Evolutionary conservation across 2,888 invertebrate species (phyloP).

Genomic region (Latheticus oryzae): DNA sequence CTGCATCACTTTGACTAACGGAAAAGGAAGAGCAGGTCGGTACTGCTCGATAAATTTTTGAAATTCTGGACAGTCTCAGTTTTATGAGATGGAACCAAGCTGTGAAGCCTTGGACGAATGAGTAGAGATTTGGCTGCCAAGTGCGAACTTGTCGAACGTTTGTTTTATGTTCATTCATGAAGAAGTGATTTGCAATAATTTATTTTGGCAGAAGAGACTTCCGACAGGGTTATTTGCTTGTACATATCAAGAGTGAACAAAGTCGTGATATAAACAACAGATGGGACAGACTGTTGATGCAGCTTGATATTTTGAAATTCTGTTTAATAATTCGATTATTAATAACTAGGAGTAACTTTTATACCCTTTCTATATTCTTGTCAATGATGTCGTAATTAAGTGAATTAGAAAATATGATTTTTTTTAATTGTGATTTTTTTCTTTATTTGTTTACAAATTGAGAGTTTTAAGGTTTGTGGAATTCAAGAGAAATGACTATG

Average conservation of each 20-base stretch:
- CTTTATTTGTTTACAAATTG: too few species aligned
- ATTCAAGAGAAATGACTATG: conserved; percentile 11
- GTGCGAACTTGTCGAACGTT: conserved; percentile 11
- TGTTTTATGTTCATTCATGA: conserved; percentile 8
- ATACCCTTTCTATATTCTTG: conserved; percentile 46
- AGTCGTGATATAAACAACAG: conserved; percentile 3
- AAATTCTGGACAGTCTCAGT: conserved; percentile 53
- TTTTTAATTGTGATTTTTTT: conserved; percentile 16
- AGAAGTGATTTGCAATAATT: conserved; percentile 29
- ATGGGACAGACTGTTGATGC: neutral
- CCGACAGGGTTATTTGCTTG: conserved; percentile 30
- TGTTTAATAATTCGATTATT: conserved; percentile 15
- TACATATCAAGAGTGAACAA: conserved; percentile 29
- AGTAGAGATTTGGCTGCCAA: conserved; percentile 27
- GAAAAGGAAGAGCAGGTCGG: conserved; percentile 56
- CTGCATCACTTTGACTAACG: conserved; percentile 77
- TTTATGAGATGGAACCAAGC: conserved; percentile 55
- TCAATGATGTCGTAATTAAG: conserved; percentile 20
- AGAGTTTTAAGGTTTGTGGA: conserved; percentile 7
- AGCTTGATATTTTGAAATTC: neutral
- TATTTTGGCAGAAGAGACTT: conserved; percentile 27
- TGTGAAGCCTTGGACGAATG: conserved; percentile 21
- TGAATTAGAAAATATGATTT: too few species aligned
- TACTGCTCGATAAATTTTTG: conserved; percentile 54
- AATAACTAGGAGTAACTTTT: conserved; percentile 43